Percentiles rank a stretch among this genome's conserved stretches.
Evolutionary conservation across 2,797 vertebrate genomes (phyloP).

Genomic region (Ispidina picta): DNA sequence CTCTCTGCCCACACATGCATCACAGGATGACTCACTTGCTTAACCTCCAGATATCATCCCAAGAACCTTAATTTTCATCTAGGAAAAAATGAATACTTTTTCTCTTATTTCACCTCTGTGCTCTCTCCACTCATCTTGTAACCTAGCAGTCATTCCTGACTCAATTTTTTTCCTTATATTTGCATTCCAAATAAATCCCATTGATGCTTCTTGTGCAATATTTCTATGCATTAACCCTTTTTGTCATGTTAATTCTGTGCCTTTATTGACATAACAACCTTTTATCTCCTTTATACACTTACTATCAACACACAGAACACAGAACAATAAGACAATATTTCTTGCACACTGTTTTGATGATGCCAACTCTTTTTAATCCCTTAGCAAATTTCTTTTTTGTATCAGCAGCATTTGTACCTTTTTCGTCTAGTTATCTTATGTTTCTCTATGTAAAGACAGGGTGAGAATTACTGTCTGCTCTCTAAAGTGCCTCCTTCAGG

Average conservation of each 20-base stretch:
- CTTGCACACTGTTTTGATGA: neutral
- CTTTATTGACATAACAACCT: slow-evolving; percentile 15
- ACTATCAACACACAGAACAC: neutral
- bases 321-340: neutral
- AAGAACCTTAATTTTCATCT: neutral
- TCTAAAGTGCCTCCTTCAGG: neutral
- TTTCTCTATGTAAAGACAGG: neutral
- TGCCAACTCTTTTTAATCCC: neutral
- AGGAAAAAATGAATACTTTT: neutral
- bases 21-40: neutral
- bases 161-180: slow-evolving; percentile 31
- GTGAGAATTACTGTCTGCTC: neutral
- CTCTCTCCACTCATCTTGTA: neutral
- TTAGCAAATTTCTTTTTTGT: neutral
- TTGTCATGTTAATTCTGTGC: slow-evolving; percentile 22
- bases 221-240: neutral
- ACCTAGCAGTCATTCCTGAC: neutral
- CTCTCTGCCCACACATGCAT: neutral
- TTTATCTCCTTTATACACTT: neutral
- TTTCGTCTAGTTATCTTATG: neutral
- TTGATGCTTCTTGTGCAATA: neutral
- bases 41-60: neutral
- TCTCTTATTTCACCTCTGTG: neutral
- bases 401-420: neutral
- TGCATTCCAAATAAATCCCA: slow-evolving; percentile 32